Evolutionary conservation across 2,888 invertebrate genomes (phyloP).

Genomic region (Myathropa florea): DNA sequence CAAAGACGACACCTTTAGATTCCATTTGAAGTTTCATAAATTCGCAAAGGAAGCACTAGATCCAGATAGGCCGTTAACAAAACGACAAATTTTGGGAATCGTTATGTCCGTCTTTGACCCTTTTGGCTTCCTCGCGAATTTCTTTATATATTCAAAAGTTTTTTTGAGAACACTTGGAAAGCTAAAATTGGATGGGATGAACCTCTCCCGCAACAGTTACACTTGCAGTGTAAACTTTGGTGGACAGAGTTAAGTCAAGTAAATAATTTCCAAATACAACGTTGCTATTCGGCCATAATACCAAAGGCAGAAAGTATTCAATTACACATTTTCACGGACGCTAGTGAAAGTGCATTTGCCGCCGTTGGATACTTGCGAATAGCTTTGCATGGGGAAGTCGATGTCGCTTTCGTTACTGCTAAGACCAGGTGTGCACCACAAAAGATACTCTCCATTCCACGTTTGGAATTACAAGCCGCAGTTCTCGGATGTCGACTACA

Average conservation of each 20-base stretch:
- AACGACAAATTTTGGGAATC: background rate
- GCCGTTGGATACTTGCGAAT: slow-evolving; percentile 63
- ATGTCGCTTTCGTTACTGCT: slow-evolving; percentile 47
- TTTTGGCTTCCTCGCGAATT: background rate
- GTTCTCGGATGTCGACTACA: too few relatives aligned
- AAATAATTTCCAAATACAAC: background rate
- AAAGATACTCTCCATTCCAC: too few relatives aligned
- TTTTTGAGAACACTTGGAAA: slow-evolving; percentile 29
- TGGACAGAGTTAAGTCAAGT: background rate
- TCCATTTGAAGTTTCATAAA: background rate
- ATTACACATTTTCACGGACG: slow-evolving; percentile 59
- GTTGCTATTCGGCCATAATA: slow-evolving; percentile 25
- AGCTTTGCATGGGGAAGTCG: slow-evolving; percentile 11
- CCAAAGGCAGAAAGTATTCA: slow-evolving; percentile 15
- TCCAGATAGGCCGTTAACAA: background rate
- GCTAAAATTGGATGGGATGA: slow-evolving; percentile 1
- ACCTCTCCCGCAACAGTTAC: slow-evolving; percentile 6
- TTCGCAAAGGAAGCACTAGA: background rate
- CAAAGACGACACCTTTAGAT: background rate
- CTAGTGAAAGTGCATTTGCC: slow-evolving; percentile 68
- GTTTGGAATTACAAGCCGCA: too few relatives aligned
- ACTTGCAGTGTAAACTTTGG: slow-evolving; percentile 15
- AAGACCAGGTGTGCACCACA: slow-evolving; percentile 26
- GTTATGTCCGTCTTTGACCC: slow-evolving; percentile 24
- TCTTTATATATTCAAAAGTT: background rate